These are phyloP conservation scores for Noctua comes DNA, from an alignment of 2,888 invertebrate genomes.

Conservation along the genomic window DNA sequence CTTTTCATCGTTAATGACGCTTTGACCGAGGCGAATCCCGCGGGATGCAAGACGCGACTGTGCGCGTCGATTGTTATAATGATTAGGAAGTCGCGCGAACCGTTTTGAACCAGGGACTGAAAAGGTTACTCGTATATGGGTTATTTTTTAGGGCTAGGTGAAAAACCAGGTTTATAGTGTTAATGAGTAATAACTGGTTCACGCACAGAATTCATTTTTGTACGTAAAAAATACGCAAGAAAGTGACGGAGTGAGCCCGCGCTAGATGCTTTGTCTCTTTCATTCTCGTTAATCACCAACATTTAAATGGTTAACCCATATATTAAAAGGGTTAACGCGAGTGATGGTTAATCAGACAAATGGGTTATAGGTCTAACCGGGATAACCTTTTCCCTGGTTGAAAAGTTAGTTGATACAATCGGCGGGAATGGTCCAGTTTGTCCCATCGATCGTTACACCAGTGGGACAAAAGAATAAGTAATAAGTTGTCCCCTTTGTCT, in stretches of 20 bases:
- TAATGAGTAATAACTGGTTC: too few species aligned
- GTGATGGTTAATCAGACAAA: neutral
- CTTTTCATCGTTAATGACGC: constrained; percentile 5
- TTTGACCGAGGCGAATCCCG: neutral
- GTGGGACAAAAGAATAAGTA: neutral
- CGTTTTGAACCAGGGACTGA: neutral
- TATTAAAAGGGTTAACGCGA: too few species aligned
- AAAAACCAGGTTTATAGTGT: neutral
- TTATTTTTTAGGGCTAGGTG: neutral
- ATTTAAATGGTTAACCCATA: neutral
- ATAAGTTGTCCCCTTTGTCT: neutral
- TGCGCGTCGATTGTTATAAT: neutral
- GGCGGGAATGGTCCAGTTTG: neutral
- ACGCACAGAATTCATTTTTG: too few species aligned
- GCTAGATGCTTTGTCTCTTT: neutral
- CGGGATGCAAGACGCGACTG: neutral
- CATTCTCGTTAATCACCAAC: neutral
- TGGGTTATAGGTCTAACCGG: too few species aligned
- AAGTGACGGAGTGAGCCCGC: neutral
- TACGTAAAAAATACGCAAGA: too few species aligned
- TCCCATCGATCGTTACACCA: too few species aligned
- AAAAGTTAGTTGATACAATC: neutral
- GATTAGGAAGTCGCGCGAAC: neutral
- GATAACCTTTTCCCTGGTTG: neutral
- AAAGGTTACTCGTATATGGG: neutral